These are phyloP conservation scores for Pipistrellus pygmaeus DNA, from an alignment of 2,797 vertebrate genomes.

Conservation along the genomic window DNA sequence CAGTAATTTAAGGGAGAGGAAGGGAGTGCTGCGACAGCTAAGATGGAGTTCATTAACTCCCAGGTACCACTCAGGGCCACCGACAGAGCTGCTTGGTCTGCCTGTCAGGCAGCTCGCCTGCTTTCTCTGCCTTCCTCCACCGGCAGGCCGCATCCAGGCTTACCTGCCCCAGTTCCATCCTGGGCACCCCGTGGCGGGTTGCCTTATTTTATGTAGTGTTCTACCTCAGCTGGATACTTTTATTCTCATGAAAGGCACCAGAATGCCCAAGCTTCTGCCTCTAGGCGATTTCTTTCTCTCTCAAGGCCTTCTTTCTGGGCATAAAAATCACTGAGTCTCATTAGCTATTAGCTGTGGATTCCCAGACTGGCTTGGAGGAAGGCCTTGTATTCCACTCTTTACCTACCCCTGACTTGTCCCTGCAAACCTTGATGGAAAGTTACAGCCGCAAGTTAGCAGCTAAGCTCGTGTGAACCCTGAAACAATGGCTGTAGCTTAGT, in stretches of 20 bases:
- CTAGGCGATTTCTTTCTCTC: conserved; percentile 56
- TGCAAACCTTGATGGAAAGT: neutral
- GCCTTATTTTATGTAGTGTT: neutral
- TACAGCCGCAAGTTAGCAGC: neutral
- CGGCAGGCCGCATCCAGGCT: no score
- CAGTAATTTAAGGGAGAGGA: neutral
- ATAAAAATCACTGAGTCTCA: conserved; percentile 55
- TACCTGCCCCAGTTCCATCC: neutral
- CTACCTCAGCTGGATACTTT: neutral
- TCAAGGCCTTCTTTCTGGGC: conserved; percentile 60
- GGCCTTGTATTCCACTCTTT: conserved; percentile 32
- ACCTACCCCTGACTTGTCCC: neutral
- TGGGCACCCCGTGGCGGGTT: neutral
- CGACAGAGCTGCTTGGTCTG: neutral
- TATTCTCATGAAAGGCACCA: conserved; percentile 27
- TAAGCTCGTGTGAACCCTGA: neutral
- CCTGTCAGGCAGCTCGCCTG: neutral
- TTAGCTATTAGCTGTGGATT: conserved; percentile 60
- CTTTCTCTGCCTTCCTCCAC: no score
- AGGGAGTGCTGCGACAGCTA: neutral
- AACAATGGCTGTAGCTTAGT: neutral
- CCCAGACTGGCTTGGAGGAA: conserved; percentile 42
- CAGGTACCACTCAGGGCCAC: neutral
- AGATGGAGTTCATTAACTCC: neutral
- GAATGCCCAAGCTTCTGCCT: conserved; percentile 26